Conservation (phyloP, 2,113 vertebrate species). For the Marmota monax region DNA sequence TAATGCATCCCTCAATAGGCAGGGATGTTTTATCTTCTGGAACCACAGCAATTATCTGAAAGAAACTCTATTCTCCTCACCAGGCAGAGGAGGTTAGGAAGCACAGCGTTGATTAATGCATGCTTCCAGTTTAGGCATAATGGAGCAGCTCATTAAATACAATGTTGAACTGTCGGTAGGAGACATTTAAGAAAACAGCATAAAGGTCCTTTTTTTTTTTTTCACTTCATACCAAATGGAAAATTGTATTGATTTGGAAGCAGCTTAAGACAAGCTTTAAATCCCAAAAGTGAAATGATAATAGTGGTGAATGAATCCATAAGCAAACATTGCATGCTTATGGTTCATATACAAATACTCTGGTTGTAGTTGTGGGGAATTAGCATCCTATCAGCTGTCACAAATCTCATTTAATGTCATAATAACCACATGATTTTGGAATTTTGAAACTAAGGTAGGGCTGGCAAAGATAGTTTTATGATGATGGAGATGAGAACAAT, state of each 20-base stretch:
- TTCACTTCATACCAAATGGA: background rate
- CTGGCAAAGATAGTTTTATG: background rate
- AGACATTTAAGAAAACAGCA: slow-evolving; percentile 15
- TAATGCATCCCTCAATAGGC: background rate
- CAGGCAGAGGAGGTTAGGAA: background rate
- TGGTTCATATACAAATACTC: background rate
- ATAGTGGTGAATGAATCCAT: background rate
- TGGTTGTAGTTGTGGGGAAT: background rate
- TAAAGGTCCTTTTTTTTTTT: background rate
- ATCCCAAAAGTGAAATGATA: background rate
- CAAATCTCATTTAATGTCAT: background rate
- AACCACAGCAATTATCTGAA: background rate
- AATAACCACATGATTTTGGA: background rate
- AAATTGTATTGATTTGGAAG: slow-evolving; percentile 21
- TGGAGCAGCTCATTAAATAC: background rate
- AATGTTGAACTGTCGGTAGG: background rate
- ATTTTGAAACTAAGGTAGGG: background rate
- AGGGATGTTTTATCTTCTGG: background rate
- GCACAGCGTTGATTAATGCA: background rate
- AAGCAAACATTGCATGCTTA: background rate
- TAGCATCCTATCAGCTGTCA: background rate
- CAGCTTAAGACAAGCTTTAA: slow-evolving; percentile 22
- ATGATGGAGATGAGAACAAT: background rate
- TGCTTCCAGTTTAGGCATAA: background rate
- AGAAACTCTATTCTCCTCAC: slow-evolving; percentile 9